These are phyloP conservation scores for Sciurus niger DNA, from an alignment of 2,113 vertebrate species.

Conservation along the genomic window DNA sequence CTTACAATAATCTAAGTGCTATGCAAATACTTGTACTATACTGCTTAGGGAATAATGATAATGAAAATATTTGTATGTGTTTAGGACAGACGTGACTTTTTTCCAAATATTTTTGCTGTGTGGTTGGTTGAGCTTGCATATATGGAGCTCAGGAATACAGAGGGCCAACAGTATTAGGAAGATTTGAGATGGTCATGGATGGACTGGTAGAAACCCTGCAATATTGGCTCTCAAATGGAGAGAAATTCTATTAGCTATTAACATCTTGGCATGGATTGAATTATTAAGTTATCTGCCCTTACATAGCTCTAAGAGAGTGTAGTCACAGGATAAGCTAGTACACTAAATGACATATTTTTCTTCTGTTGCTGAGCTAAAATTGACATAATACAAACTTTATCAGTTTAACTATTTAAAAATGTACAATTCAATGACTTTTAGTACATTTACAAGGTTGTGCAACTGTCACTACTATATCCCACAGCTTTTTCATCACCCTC, in stretches of 20 bases:
- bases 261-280: neutral
- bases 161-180: neutral
- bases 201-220: neutral
- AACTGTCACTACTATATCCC: neutral
- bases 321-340: neutral
- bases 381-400: neutral
- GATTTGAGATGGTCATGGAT: neutral
- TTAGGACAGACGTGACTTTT: neutral
- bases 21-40: neutral
- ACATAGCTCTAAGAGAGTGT: neutral
- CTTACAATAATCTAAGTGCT: neutral
- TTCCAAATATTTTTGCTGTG: neutral
- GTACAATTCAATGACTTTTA: conserved; percentile 21
- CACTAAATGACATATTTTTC: conserved; percentile 30
- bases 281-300: conserved; percentile 45
- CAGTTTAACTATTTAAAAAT: conserved; percentile 43
- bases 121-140: neutral
- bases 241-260: conserved; percentile 42
- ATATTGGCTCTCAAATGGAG: neutral
- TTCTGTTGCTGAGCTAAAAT: conserved; percentile 42
- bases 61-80: neutral
- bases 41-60: neutral
- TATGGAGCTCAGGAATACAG: too few relatives aligned
- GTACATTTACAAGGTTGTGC: neutral
- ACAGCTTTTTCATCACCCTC: conserved; percentile 21